These are phyloP conservation scores for Scytalopus superciliaris DNA, from an alignment of 2,113 vertebrate genomes.

Conservation along the genomic window DNA sequence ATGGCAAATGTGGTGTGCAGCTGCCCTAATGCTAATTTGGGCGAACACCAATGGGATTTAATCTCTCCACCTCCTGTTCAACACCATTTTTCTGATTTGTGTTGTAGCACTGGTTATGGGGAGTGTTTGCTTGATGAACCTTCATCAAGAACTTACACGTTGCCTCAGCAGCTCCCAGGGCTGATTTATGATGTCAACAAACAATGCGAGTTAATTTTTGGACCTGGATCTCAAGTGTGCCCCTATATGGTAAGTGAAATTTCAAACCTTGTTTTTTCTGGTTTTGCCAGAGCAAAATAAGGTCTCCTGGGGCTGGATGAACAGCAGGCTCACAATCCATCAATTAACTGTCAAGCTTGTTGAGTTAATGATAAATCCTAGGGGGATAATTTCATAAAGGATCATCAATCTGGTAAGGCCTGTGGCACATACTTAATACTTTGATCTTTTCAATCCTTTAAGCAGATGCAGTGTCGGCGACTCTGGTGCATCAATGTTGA, in stretches of 20 bases:
- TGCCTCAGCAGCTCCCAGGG: conserved; percentile 92
- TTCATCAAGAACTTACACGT: conserved; percentile 84
- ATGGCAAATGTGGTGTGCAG: neutral
- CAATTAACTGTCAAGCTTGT: neutral
- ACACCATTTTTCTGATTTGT: conserved; percentile 74
- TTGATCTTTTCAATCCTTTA: conserved; percentile 17
- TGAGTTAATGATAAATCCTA: neutral
- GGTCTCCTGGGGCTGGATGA: neutral
- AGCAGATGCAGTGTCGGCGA: conserved; percentile 92
- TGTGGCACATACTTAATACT: neutral
- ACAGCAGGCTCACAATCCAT: neutral
- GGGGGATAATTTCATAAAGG: neutral
- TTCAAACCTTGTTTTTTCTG: conserved; percentile 6
- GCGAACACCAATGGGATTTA: neutral
- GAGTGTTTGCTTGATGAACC: conserved; percentile 97
- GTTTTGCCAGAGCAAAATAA: neutral
- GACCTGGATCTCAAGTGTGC: conserved; percentile 95
- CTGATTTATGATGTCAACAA: conserved; percentile 94
- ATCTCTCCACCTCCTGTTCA: neutral
- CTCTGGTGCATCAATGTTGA: conserved; percentile 95
- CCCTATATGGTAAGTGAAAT: conserved; percentile 94
- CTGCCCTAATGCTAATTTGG: neutral
- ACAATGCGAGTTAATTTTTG: conserved; percentile 99
- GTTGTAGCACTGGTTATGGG: conserved; percentile 93
- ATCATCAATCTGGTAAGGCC: neutral